Conservation (phyloP, 2,797 vertebrate genomes). For the Australoheros facetus region DNA sequence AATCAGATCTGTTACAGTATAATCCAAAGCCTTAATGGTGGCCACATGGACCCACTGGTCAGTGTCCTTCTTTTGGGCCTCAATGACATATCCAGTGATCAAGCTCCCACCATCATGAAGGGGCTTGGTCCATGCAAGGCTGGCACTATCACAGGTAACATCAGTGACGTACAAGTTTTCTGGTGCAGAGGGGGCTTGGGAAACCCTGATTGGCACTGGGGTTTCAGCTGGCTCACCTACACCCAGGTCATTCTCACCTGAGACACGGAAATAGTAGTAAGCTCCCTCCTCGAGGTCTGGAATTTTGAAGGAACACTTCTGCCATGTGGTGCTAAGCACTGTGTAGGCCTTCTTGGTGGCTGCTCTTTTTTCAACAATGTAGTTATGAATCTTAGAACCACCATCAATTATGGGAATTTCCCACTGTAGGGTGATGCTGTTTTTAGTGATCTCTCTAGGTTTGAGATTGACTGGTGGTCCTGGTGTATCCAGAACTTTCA, state of each 20-base stretch:
- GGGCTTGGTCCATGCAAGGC: slow-evolving; percentile 95
- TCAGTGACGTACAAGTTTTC: slow-evolving; percentile 96
- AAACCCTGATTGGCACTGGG: slow-evolving; percentile 90
- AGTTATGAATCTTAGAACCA: slow-evolving; percentile 95
- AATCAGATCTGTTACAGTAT: slow-evolving; percentile 88
- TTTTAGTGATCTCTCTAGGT: slow-evolving; percentile 94
- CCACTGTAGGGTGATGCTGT: slow-evolving; percentile 95
- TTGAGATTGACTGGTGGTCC: slow-evolving; percentile 94
- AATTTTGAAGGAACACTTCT: slow-evolving; percentile 93
- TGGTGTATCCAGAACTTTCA: slow-evolving; percentile 95
- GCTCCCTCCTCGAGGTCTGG: slow-evolving; percentile 89
- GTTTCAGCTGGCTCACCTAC: slow-evolving; percentile 95
- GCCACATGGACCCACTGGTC: slow-evolving; percentile 92
- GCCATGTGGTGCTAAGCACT: slow-evolving; percentile 90
- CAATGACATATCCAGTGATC: slow-evolving; percentile 97
- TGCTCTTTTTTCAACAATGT: slow-evolving; percentile 95
- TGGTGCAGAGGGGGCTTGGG: slow-evolving; percentile 93
- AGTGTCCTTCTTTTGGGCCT: slow-evolving; percentile 93
- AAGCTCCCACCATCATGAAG: slow-evolving; percentile 93
- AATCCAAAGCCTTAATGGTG: slow-evolving; percentile 93
- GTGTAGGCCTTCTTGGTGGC: slow-evolving; percentile 96
- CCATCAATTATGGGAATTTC: slow-evolving; percentile 98
- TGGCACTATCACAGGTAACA: slow-evolving; percentile 89
- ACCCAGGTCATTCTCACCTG: slow-evolving; percentile 96
- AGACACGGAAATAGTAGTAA: slow-evolving; percentile 96